A percentile compares a stretch with the other conserved stretches of the same genome.
These are phyloP conservation scores for Ips typographus DNA, from an alignment of 1,140 invertebrate genomes.

Conservation along the genomic window DNA sequence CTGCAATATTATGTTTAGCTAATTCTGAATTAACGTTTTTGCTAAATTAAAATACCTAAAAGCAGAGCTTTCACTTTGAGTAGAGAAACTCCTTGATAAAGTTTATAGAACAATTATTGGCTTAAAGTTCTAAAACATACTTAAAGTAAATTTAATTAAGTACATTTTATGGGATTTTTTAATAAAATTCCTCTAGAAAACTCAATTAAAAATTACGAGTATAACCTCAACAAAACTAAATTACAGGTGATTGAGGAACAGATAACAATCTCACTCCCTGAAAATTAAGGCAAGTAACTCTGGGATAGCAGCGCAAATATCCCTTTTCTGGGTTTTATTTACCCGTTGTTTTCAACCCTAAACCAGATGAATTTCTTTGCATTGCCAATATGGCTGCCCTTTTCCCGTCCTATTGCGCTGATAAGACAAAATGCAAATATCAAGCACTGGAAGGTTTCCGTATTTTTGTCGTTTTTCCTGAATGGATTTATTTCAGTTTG, in stretches of 20 bases:
- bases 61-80: too few species aligned
- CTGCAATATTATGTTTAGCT: too few species aligned
- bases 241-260: not conserved
- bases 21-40: too few species aligned
- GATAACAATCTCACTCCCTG: not conserved
- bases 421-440: constrained; percentile 39
- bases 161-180: too few species aligned
- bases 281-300: not conserved
- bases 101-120: too few species aligned
- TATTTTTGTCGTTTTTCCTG: not conserved
- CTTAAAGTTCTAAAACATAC: too few species aligned
- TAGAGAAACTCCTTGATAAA: too few species aligned
- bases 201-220: too few species aligned
- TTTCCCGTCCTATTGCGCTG: constrained; percentile 30
- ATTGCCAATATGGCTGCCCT: constrained; percentile 5
- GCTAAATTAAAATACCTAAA: too few species aligned
- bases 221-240: too few species aligned
- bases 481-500: not conserved
- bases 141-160: too few species aligned
- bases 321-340: constrained; percentile 7
- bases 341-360: constrained; percentile 16
- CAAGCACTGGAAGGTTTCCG: constrained; percentile 5
- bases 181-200: too few species aligned
- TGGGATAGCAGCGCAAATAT: not conserved
- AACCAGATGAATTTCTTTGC: constrained; percentile 12